Conservation (phyloP, 2,797 vertebrate genomes). For the Falco naumanni region DNA sequence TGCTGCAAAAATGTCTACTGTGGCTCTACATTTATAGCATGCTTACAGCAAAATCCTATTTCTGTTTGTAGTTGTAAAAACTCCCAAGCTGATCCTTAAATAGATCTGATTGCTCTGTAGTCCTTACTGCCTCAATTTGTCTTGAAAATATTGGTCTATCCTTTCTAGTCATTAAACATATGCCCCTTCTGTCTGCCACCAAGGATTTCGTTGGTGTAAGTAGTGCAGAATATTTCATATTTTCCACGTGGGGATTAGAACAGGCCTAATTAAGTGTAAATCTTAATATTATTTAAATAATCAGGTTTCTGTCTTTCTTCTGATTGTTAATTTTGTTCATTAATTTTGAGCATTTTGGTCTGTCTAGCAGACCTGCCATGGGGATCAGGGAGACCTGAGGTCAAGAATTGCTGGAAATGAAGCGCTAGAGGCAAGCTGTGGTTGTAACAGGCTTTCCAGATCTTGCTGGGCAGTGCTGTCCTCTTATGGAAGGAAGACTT, state of each 20-base stretch:
- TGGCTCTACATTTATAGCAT: conserved; percentile 27
- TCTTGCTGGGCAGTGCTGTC: background rate
- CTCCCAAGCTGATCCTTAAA: conserved; percentile 57
- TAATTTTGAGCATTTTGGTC: background rate
- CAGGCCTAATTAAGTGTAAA: background rate
- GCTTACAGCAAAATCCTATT: conserved; percentile 45
- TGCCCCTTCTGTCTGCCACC: conserved; percentile 19
- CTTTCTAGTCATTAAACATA: conserved; percentile 14
- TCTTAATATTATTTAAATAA: background rate
- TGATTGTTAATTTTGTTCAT: background rate
- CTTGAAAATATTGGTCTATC: conserved; percentile 41
- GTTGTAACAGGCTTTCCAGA: background rate
- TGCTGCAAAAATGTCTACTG: background rate
- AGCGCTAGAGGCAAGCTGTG: background rate
- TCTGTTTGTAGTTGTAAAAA: conserved; percentile 47
- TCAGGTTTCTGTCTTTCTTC: background rate
- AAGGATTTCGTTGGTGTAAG: background rate
- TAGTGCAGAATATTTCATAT: background rate
- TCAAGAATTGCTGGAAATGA: background rate
- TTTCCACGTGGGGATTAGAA: background rate
- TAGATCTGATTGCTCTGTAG: conserved; percentile 18
- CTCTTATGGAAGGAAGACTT: background rate
- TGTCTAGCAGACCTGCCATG: background rate
- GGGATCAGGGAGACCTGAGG: background rate
- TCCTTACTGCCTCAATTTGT: conserved; percentile 21